phyloP scores from a whole-genome alignment of 2,113 vertebrate genomes.

The Mus pahari region DNA sequence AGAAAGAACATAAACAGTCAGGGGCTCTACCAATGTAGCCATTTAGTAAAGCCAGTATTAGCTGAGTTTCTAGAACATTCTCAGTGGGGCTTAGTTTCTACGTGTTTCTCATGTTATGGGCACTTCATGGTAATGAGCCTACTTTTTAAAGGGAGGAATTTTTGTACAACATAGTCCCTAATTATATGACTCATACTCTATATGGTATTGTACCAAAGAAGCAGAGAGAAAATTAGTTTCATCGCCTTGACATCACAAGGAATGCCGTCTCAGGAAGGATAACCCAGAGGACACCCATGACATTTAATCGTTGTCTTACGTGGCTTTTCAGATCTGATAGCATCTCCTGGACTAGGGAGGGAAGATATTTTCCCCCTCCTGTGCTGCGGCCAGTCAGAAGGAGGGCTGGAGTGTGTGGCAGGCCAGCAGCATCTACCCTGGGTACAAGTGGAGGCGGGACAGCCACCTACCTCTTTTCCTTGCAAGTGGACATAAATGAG shows the following conservation, averaged over 20 bases:
- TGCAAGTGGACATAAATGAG: not conserved
- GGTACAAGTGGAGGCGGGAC: not conserved
- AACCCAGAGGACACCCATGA: not conserved
- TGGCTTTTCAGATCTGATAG: not conserved
- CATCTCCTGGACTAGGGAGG: not conserved
- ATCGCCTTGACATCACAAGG: not conserved
- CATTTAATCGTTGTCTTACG: not conserved
- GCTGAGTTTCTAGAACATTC: not conserved
- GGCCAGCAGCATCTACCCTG: not conserved
- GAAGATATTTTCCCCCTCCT: not conserved
- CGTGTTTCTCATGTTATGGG: not conserved
- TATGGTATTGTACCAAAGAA: not conserved
- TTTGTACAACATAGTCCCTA: not conserved
- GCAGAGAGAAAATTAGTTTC: not conserved
- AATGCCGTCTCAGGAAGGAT: not conserved
- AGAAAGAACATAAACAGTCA: not conserved
- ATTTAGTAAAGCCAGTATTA: not conserved
- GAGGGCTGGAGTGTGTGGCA: not conserved
- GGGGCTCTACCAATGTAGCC: not conserved
- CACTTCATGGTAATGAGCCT: not conserved
- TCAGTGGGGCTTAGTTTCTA: not conserved
- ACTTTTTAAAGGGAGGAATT: not conserved
- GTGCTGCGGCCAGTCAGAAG: not conserved
- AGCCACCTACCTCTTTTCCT: not conserved
- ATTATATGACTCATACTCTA: not conserved